A percentile compares a stretch with the other conserved stretches of the same genome.
phyloP scores from a whole-genome alignment of 1,140 invertebrate genomes.

The Araneus ventricosus region DNA sequence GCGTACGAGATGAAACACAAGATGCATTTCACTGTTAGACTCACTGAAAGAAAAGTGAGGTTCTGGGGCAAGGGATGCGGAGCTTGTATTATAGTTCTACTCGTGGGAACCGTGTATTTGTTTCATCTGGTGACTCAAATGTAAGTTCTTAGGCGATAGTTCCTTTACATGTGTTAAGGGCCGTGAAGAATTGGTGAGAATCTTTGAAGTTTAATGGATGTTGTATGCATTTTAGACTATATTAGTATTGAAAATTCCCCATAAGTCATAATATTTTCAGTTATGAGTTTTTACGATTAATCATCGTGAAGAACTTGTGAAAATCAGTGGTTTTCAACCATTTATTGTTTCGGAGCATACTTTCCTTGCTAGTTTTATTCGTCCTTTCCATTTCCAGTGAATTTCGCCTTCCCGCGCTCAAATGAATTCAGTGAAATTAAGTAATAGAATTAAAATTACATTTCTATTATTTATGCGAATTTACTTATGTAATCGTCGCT shows the following conservation, averaged over 20 bases:
- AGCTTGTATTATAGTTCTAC: neutral
- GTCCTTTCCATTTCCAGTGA: no score
- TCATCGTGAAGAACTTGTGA: neutral
- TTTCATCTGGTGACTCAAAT: slow-evolving; percentile 7
- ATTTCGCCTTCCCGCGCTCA: no score
- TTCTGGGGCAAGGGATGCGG: slow-evolving; percentile 22
- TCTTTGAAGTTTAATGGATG: neutral
- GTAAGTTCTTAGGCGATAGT: slow-evolving; percentile 31
- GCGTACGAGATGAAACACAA: slow-evolving; percentile 10
- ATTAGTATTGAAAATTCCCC: neutral
- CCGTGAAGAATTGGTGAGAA: no score
- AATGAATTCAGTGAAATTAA: no score
- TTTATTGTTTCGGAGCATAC: no score
- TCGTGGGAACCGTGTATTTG: slow-evolving; percentile 10
- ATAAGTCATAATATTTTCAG: neutral
- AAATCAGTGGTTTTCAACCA: neutral
- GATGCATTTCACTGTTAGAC: neutral
- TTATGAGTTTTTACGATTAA: neutral
- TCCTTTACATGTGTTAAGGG: neutral
- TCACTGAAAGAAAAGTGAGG: neutral
- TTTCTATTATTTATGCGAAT: no score
- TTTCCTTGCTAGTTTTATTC: no score
- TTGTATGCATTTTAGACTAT: neutral
- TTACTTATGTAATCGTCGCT: no score
- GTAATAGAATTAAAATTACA: no score